Evolutionary conservation across 1,140 invertebrate genomes (phyloP), one percentile per base, ranked within the genome.

Genomic region (Platyscapa corneri): DNA sequence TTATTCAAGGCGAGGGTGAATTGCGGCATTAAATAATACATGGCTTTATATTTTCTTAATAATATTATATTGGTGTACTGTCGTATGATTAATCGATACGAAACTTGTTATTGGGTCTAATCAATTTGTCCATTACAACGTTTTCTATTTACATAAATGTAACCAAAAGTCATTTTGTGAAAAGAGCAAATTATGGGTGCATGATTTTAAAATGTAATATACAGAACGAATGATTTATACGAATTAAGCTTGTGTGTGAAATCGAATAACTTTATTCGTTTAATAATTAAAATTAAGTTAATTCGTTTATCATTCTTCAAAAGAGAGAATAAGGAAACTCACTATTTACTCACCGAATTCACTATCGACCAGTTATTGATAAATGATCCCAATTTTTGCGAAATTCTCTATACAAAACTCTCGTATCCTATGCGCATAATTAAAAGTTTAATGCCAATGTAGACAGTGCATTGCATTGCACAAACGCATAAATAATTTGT

Each of bases 21-120:
- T 77, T 64, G 49, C 56, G 72, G 46, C 82, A 32, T 76, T 83
- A 42, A 76, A 65, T 70, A 37, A 84, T 78, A 78, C 78, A 78
- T 70, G 16, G 75, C 75, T n/a, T 84, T 56, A 8, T 83, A 1
- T 20, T 32, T 34, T 83, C 46, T 53, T 53, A 77, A 78, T 78
- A 49, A 67, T 18, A 46, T 70, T 37, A 30, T 27, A 37, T 78
- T 39, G n/a, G 16, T 20, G 12, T 30, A 70, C 18, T 23, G 32
- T 14, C 5, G 3, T 18, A 72, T 84, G 76, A 84, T 84, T 84
- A 84, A 79, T 79, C 42, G 39, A 56, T n/a, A 14, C 20, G 46
- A 42, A 20, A 79, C 42, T 84, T 49, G 60, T 67, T 84, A 53
- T 78, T 70, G 7, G 39, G 64, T 32, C 27, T 64, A 74, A 84